A percentile compares a stretch with the other conserved stretches of the same genome.
Evolutionary conservation across 2,888 invertebrate genomes (phyloP).

Genomic region (Machimus atricapillus): DNA sequence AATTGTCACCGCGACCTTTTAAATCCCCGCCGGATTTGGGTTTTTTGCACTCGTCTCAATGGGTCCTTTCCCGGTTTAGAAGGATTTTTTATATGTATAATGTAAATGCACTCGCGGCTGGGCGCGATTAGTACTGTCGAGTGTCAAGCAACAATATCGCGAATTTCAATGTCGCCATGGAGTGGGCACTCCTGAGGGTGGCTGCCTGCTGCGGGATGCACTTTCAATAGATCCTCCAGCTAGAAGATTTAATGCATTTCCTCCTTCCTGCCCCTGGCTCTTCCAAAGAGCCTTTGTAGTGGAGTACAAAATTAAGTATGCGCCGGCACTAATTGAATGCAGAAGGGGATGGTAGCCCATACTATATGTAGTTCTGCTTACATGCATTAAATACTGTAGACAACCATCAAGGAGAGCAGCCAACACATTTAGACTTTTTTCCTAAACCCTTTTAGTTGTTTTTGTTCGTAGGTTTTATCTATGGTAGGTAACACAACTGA

Average conservation of each 20-base stretch:
- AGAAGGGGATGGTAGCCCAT: not conserved
- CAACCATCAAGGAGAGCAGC: too few relatives aligned
- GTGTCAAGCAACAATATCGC: not conserved
- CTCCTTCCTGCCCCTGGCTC: not conserved
- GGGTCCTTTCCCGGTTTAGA: not conserved
- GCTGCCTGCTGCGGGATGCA: not conserved
- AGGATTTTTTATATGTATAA: not conserved
- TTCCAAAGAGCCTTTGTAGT: not conserved
- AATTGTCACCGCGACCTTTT: slow-evolving; percentile 34
- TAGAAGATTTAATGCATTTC: not conserved
- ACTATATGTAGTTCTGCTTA: not conserved
- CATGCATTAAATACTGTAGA: not conserved
- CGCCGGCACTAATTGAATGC: not conserved
- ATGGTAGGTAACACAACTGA: not conserved
- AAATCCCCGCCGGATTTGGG: not conserved
- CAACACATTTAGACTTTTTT: not conserved
- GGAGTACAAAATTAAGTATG: not conserved
- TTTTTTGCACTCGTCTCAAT: slow-evolving; percentile 3
- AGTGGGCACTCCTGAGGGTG: not conserved
- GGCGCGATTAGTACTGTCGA: slow-evolving; percentile 21
- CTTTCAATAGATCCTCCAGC: not conserved
- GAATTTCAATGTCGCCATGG: not conserved
- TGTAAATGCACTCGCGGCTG: not conserved
- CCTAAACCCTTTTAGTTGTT: not conserved
- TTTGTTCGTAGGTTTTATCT: not conserved